Percentiles rank a stretch among this genome's conserved stretches.
Evolutionary conservation across 2,888 invertebrate species (phyloP).

Genomic region (Encarsia formosa): DNA sequence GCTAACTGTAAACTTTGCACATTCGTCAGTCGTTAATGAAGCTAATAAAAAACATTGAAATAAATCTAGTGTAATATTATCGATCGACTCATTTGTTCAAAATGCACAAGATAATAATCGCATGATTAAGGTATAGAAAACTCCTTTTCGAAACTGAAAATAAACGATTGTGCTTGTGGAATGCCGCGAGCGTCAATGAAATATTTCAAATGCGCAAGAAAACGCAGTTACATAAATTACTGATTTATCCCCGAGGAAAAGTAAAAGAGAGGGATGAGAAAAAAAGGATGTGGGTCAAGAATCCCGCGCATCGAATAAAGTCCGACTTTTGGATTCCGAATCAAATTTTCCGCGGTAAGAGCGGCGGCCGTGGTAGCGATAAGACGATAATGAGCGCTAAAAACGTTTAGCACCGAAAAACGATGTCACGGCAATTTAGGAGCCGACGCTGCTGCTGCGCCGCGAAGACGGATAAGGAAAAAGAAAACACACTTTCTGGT

Average conservation of each 20-base stretch:
- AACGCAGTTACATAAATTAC: conserved; percentile 24
- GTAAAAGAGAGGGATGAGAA: conserved; percentile 3
- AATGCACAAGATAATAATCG: no score
- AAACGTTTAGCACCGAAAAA: conserved; percentile 3
- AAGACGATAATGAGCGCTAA: conserved; percentile 1
- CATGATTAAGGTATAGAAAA: no score
- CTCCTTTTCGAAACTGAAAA: no score
- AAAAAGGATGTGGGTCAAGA: conserved; percentile 14
- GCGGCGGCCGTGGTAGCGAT: conserved; percentile 1
- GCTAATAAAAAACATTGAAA: no score
- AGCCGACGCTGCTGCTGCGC: not conserved
- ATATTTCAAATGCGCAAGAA: conserved; percentile 18
- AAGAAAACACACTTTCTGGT: not conserved
- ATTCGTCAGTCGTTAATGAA: no score
- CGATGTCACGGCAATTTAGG: conserved; percentile 6
- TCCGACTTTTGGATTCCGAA: no score
- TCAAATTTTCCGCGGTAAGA: not conserved
- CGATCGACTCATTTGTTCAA: no score
- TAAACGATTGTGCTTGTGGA: no score
- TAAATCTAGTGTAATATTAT: no score
- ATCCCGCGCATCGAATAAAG: no score
- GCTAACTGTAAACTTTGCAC: no score
- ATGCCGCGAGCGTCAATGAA: conserved; percentile 18
- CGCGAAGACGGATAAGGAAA: not conserved
- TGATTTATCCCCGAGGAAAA: not conserved